Base-by-base conservation (phyloP, 1,140 invertebrate genomes). In the Lepidurus apus region DNA sequence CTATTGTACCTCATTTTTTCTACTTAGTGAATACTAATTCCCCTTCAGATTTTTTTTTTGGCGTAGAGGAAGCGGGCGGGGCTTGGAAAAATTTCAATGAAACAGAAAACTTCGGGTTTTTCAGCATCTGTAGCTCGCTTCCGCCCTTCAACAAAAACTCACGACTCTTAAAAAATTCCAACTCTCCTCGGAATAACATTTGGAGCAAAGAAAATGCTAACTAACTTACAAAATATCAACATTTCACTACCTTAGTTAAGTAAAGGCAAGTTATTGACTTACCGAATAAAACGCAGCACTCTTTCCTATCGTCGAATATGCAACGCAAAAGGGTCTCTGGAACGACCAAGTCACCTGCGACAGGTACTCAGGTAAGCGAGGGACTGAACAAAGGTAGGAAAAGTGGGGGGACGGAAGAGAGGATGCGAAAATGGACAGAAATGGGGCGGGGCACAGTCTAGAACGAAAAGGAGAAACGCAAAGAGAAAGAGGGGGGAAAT, bases 21-120 rank as follows among this genome's bases (percentile, higher is more conserved):
- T 34, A 34, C 4, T 34, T 34, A 34, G 0, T 34, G 34, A 34
- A 34, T 34, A 34, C 34, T 4, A 34, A 34, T 34, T 34, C 34
- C 34, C 34, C 34, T 34, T 34, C 4, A 34, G 34, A 34, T 34
- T 34, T 2, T 34, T 34, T 34, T 34, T 34, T n/a, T 21, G 13
- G 17, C 17, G 53, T n/a, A 65, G n/a, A 65, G 53, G 53, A 65
- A 65, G 53, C 21, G 53, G 53, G 53, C 21, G 53, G 17, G 21
- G 53, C 53, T 65, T 65, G 53, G 47, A 17, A 65, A 65, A 65
- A 65, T 11, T 65, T 65, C 53, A 65, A 65, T 65, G 53, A 65
- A 65, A 34, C 4, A 34, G 2, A 34, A 21, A 65, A 65, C 17
- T 47, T 47, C 1, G 10, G 17, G 4, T n/a, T 65, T 65, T 65